Percentiles rank a stretch among this genome's conserved stretches.
Evolutionary conservation across 2,888 invertebrate genomes (phyloP).

Genomic region (Bellardia bayeri): DNA sequence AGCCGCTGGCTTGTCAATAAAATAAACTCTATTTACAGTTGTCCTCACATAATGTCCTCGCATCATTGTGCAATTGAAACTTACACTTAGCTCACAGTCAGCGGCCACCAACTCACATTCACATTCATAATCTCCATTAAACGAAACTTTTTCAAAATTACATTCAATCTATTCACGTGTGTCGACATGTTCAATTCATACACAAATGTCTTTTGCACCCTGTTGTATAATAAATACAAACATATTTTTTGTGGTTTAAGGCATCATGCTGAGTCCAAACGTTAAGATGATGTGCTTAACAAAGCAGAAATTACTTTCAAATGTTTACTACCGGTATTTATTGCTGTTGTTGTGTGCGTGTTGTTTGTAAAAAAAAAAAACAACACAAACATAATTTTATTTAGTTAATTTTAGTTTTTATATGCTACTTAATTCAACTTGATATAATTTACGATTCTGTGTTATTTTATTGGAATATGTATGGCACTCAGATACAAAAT

Average conservation of each 20-base stretch:
- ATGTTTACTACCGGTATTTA: slow-evolving; percentile 33
- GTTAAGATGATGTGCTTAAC: slow-evolving; percentile 42
- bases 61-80: slow-evolving; percentile 53
- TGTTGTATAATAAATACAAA: background rate
- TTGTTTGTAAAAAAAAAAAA: background rate
- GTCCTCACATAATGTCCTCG: slow-evolving; percentile 51
- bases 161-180: background rate
- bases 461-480: too few species aligned
- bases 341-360: background rate
- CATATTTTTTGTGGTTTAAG: background rate
- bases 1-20: slow-evolving; percentile 64
- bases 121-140: background rate
- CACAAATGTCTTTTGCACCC: background rate
- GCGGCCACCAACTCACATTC: slow-evolving; percentile 12
- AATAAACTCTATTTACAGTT: slow-evolving; percentile 65
- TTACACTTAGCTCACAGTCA: slow-evolving; percentile 46
- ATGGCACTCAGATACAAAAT: too few species aligned
- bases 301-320: slow-evolving; percentile 53
- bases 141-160: background rate
- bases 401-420: slow-evolving; percentile 20
- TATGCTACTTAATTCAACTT: too few species aligned
- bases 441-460: too few species aligned
- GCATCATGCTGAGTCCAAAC: slow-evolving; percentile 40
- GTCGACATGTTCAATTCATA: background rate
- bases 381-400: slow-evolving; percentile 6